These are phyloP conservation scores for Passerculus sandwichensis DNA, from an alignment of 2,797 vertebrate genomes.

Conservation along the genomic window DNA sequence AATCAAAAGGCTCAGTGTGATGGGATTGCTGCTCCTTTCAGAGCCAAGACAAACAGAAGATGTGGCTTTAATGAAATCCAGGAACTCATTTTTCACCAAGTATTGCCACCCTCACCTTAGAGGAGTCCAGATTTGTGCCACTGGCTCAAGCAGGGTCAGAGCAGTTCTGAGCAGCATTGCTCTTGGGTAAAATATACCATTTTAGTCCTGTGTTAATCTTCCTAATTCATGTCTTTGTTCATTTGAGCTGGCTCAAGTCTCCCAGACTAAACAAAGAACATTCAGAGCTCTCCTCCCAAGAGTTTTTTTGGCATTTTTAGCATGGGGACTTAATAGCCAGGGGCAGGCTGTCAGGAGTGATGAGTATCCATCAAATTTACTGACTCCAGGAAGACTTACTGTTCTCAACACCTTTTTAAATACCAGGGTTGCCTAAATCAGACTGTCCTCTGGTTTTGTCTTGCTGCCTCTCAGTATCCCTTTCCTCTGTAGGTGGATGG, in stretches of 20 bases:
- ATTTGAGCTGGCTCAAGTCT: not conserved
- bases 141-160: not conserved
- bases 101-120: not conserved
- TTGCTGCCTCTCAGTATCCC: slow-evolving; percentile 58
- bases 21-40: not conserved
- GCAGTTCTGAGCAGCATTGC: not conserved
- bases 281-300: not conserved
- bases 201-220: not conserved
- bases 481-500: slow-evolving; percentile 63
- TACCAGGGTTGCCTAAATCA: slow-evolving; percentile 37
- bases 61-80: not conserved
- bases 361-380: slow-evolving; percentile 25
- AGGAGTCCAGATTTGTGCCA: not conserved
- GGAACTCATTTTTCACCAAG: not conserved
- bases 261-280: not conserved
- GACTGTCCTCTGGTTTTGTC: slow-evolving; percentile 42
- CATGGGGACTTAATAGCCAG: not conserved
- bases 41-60: slow-evolving; percentile 9
- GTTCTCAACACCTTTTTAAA: slow-evolving; percentile 52
- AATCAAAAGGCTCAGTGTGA: not conserved
- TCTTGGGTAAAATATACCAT: not conserved
- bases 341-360: not conserved
- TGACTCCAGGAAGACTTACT: slow-evolving; percentile 10
- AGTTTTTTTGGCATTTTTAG: not conserved
- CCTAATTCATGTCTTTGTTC: not conserved